A percentile compares a stretch with the other conserved stretches of the same genome.
phyloP scores from a whole-genome alignment of 2,113 vertebrate species.

The Cephalopterus ornatus region DNA sequence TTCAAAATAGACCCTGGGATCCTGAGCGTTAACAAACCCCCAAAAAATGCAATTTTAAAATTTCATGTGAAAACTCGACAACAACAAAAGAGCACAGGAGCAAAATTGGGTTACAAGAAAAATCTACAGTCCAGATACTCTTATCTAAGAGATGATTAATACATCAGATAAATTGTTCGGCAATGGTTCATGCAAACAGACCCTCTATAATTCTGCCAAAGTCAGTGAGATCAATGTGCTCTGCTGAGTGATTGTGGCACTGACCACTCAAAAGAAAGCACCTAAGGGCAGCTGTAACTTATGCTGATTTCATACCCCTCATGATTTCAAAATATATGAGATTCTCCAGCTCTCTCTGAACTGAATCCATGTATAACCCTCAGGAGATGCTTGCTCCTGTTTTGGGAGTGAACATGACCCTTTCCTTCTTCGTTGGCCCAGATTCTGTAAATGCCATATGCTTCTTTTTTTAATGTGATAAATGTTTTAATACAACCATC shows the following conservation, averaged over 20 bases:
- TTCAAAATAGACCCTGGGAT: not conserved
- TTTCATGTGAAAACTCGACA: not conserved
- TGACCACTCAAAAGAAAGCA: conserved; percentile 53
- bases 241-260: conserved; percentile 52
- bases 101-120: not conserved
- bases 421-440: not conserved
- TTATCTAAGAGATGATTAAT: conserved; percentile 63
- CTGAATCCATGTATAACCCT: not conserved
- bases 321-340: conserved; percentile 28
- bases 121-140: not conserved
- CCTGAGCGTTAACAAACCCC: not conserved
- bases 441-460: not conserved
- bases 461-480: not conserved
- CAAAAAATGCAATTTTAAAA: not conserved
- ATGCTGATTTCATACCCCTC: conserved; percentile 25
- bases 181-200: conserved; percentile 50
- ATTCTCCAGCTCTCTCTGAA: not conserved
- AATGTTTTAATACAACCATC: not conserved
- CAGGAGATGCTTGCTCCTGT: not conserved
- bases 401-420: not conserved
- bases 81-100: not conserved
- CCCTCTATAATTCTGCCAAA: conserved; percentile 58
- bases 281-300: conserved; percentile 56
- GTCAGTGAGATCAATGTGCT: conserved; percentile 57
- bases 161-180: conserved; percentile 52